Conservation (phyloP, 92 coral and sea anemone genomes). For the Chrysogorgia sp. region DNA sequence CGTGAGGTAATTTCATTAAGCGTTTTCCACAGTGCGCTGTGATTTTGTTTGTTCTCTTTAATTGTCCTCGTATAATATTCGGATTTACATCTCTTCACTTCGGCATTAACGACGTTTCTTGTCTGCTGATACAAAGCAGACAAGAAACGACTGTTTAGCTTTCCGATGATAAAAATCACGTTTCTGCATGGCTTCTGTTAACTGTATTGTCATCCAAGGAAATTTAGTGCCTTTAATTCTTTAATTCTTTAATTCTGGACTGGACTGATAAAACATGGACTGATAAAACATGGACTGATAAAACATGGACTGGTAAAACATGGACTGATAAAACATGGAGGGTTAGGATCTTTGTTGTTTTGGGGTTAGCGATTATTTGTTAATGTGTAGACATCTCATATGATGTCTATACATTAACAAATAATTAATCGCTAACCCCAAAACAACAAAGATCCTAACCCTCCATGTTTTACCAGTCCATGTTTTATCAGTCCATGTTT, state of each 20-base stretch:
- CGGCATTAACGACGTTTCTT: constrained; percentile 43
- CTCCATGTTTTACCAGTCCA: too few relatives aligned
- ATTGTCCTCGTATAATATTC: constrained; percentile 31
- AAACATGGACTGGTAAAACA: too few relatives aligned
- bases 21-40: not conserved
- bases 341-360: too few relatives aligned
- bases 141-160: constrained; percentile 39
- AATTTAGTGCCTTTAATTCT: constrained; percentile 30
- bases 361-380: too few relatives aligned
- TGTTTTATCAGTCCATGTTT: too few relatives aligned
- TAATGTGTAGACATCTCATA: too few relatives aligned
- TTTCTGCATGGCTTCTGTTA: constrained; percentile 46
- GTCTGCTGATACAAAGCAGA: constrained; percentile 45
- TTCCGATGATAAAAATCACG: constrained; percentile 19
- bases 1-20: constrained; percentile 19
- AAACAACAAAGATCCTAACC: too few relatives aligned
- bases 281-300: too few relatives aligned
- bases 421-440: constrained; percentile 20
- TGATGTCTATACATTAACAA: constrained; percentile 31
- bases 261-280: constrained; percentile 3
- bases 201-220: constrained; percentile 35
- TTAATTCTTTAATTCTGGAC: constrained; percentile 11
- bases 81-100: constrained; percentile 59
- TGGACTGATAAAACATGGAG: too few relatives aligned
- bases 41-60: too few relatives aligned